Evolutionary conservation across 2,797 vertebrate genomes (phyloP).

Genomic region (Oophaga sylvatica): DNA sequence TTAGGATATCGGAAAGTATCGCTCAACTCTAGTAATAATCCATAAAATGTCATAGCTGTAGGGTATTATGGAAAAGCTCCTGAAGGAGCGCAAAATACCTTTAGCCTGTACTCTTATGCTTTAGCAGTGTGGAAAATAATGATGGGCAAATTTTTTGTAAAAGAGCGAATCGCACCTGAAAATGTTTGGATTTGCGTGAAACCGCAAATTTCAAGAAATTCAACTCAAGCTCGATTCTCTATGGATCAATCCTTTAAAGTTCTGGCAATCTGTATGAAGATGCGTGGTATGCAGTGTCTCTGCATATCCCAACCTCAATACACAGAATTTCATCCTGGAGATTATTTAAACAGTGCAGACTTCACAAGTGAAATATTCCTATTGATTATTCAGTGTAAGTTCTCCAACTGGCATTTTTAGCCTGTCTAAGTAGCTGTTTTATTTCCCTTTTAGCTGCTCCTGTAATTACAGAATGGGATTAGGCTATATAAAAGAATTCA

Average conservation of each 20-base stretch:
- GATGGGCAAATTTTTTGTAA: too few relatives aligned
- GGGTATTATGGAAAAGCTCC: too few relatives aligned
- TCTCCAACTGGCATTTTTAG: slow-evolving; percentile 50
- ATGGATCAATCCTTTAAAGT: background rate
- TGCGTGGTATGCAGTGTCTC: background rate
- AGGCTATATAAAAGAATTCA: slow-evolving; percentile 58
- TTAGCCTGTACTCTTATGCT: too few relatives aligned
- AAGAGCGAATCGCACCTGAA: too few relatives aligned
- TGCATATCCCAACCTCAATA: background rate
- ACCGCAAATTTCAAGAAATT: too few relatives aligned
- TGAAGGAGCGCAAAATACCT: too few relatives aligned
- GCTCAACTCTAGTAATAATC: too few relatives aligned
- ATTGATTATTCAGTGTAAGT: slow-evolving; percentile 52
- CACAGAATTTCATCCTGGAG: background rate
- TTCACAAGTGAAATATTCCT: slow-evolving; percentile 27
- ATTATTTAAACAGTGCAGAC: slow-evolving; percentile 10
- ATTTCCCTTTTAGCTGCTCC: slow-evolving; percentile 42
- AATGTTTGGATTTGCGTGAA: too few relatives aligned
- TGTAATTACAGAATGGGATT: slow-evolving; percentile 59
- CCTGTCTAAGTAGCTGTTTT: slow-evolving; percentile 50
- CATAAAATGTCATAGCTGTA: too few relatives aligned
- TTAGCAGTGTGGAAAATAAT: too few relatives aligned
- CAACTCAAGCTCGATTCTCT: too few relatives aligned
- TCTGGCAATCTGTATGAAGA: background rate
- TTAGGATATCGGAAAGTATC: too few relatives aligned